Percentiles rank a stretch among this genome's conserved stretches.
These are phyloP conservation scores for Lipophrys pholis DNA, from an alignment of 2,113 vertebrate genomes.

Conservation along the genomic window DNA sequence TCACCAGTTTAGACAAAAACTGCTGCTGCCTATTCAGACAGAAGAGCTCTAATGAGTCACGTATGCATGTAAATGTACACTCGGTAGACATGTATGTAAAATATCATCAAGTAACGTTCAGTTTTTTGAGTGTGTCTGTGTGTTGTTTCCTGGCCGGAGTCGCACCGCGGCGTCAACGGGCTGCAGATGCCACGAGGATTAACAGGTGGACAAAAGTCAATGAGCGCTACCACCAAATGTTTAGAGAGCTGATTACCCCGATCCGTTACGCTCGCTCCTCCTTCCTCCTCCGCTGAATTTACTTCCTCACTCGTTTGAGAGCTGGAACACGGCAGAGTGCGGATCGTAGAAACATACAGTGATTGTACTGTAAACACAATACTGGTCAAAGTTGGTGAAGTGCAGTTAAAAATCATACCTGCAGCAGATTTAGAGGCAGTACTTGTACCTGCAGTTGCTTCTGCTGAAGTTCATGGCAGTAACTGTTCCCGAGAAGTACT, in stretches of 20 bases:
- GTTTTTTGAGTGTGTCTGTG: conserved; percentile 13
- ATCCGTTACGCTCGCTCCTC: background rate
- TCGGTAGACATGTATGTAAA: background rate
- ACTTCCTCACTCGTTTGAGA: background rate
- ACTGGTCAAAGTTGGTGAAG: no score
- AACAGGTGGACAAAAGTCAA: conserved; percentile 56
- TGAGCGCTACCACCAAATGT: conserved; percentile 46
- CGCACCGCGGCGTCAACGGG: conserved; percentile 52
- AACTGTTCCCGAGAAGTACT: no score
- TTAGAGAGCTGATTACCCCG: conserved; percentile 49
- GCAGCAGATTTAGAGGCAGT: no score
- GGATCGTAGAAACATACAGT: no score
- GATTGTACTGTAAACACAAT: no score
- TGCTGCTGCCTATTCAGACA: conserved; percentile 5
- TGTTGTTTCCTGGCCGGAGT: conserved; percentile 26
- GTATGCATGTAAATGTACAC: no score
- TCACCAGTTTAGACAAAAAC: conserved; percentile 29
- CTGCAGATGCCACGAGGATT: conserved; percentile 44
- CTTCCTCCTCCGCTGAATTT: background rate
- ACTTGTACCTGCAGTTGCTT: no score
- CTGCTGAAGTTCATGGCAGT: no score
- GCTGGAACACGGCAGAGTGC: no score
- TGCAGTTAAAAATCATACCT: no score
- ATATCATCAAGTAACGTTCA: background rate
- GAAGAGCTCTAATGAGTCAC: no score